phyloP scores from a whole-genome alignment of 2,888 invertebrate genomes.

The Mimumesa dahlbomi region DNA sequence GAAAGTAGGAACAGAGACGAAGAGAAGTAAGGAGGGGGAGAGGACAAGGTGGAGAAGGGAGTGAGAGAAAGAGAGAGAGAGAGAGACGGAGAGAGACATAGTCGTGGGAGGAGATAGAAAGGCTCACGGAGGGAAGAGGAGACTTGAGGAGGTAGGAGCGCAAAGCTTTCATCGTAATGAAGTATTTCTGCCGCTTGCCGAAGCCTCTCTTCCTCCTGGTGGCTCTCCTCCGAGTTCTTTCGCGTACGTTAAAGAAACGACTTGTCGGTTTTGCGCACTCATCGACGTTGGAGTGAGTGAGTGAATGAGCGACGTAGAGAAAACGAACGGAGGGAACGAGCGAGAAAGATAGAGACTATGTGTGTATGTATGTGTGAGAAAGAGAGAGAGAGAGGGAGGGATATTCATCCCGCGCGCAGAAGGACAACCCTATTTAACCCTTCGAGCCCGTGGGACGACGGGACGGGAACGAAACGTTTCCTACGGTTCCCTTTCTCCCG shows the following conservation, averaged over 20 bases:
- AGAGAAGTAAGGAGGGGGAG: conserved; percentile 6
- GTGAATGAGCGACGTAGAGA: background rate
- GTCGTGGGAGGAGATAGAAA: conserved; percentile 16
- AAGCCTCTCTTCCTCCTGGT: conserved; percentile 42
- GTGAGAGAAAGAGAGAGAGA: background rate
- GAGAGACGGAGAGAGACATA: background rate
- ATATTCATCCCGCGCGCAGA: conserved; percentile 31
- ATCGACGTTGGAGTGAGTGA: conserved; percentile 32
- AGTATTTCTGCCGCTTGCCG: conserved; percentile 74
- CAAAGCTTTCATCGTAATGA: conserved; percentile 79
- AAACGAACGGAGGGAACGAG: too few species aligned
- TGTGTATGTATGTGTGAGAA: background rate
- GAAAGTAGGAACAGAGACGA: conserved; percentile 22
- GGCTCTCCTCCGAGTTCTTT: conserved; percentile 50
- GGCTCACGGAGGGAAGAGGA: conserved; percentile 42
- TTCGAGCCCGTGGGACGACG: conserved; percentile 33
- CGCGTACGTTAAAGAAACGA: conserved; percentile 63
- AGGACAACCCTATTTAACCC: conserved; percentile 61
- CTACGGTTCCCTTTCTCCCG: conserved; percentile 21
- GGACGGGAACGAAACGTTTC: conserved; percentile 37
- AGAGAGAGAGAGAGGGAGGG: conserved; percentile 7
- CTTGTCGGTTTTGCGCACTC: conserved; percentile 63
- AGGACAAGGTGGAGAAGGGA: background rate
- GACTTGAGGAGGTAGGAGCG: conserved; percentile 53
- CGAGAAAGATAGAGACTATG: too few species aligned